Evolutionary conservation across 1,140 invertebrate species (phyloP), one percentile per base, ranked within the genome.

Genomic region (Caenorhabditis brenneri): DNA sequence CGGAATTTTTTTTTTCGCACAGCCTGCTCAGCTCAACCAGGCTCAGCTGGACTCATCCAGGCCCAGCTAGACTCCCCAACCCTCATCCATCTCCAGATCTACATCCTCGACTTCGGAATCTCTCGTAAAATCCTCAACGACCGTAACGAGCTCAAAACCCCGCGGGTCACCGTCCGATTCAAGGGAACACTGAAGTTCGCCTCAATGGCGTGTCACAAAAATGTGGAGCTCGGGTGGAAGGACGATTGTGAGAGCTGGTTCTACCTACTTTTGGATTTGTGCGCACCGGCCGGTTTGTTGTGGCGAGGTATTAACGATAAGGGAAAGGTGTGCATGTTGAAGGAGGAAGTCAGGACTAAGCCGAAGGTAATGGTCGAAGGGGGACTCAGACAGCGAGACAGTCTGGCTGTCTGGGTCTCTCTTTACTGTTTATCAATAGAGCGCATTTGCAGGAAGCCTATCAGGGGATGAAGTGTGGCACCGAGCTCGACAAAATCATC

Each of bases 211-310:
- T 88, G 84, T 31, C 87, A 88, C 51, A 74, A 60, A 33, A 31
- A 60, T 6, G 19, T 79, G n/a, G 88, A 88, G 46, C 19, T 88
- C 5, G 80, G 87, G 10, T 80, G 60, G 22, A 88, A 88, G 24
- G 88, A 88, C 55, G 88, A 88, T 55, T 86, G 84, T 42, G 88
- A 88, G 55, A 55, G 39, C 49, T 88, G 88, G 88, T 81, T 89
- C 24, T 89, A 89, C 31, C 49, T 89, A 24, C 29, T 89, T 19
- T 27, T 85, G 1, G 87, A 88, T 65, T 53, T 89, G 24, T 69
- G 83, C 27, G 31, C 58, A 31, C 29, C 78, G 15, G 7, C 16
- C 33, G 87, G 85, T 24, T 15, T 53, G 5, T 16, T 19, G 0
- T 81, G 80, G 80, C 36, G 36, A 69, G 51, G 80, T 33, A 31